A percentile compares a stretch with the other conserved stretches of the same genome.
Evolutionary conservation across 2,113 vertebrate genomes (phyloP).

Genomic region (Malurus elegans): DNA sequence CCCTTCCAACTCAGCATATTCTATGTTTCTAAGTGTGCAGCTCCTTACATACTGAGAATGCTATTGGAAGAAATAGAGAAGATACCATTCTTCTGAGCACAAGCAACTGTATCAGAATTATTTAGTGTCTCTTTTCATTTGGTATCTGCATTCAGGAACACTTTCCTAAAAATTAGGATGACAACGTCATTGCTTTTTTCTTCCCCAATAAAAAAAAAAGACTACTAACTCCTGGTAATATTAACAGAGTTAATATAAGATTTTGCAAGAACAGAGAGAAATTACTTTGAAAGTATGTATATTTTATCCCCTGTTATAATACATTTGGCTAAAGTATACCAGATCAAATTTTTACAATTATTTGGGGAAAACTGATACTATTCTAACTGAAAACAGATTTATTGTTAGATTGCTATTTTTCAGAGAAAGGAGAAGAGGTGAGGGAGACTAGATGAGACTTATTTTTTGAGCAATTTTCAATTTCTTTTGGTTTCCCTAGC

Average conservation of each 20-base stretch:
- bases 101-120: not conserved
- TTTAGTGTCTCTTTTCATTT: not conserved
- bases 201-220: too few relatives aligned
- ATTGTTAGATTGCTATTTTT: not conserved
- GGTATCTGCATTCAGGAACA: not conserved
- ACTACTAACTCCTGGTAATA: not conserved
- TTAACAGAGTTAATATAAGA: not conserved
- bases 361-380: not conserved
- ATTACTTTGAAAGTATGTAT: not conserved
- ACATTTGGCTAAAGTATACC: not conserved
- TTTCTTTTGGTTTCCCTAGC: not conserved
- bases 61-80: not conserved
- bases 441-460: not conserved
- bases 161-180: not conserved
- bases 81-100: rapidly evolving
- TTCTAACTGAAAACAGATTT: not conserved
- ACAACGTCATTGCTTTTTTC: rapidly evolving
- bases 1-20: not conserved
- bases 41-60: not conserved
- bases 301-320: not conserved
- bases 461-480: not conserved
- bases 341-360: not conserved
- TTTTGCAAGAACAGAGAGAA: not conserved
- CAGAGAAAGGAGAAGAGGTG: not conserved
- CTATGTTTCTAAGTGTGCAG: not conserved